phyloP scores from a whole-genome alignment of 2,113 vertebrate genomes.

The Dipodomys ordii region DNA sequence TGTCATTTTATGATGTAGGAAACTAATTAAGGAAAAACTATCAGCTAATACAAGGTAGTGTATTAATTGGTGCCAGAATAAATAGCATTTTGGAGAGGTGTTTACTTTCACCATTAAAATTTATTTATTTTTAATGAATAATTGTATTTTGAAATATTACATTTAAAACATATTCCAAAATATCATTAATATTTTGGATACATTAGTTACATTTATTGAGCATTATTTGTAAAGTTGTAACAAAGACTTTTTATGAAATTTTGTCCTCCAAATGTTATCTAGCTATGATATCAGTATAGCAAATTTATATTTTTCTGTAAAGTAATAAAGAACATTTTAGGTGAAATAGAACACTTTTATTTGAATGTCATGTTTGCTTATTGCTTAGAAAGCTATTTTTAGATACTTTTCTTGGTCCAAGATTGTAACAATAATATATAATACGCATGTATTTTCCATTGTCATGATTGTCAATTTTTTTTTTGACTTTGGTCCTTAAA shows the following conservation, averaged over 20 bases:
- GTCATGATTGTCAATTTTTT: background rate
- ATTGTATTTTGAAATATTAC: background rate
- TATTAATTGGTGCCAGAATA: background rate
- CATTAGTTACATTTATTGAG: constrained; percentile 59
- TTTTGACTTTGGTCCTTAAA: background rate
- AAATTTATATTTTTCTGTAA: constrained; percentile 70
- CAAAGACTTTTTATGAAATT: constrained; percentile 56
- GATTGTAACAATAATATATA: background rate
- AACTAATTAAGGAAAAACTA: background rate
- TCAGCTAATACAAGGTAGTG: background rate
- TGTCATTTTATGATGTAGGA: background rate
- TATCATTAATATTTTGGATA: constrained; percentile 18
- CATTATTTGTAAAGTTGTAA: constrained; percentile 63
- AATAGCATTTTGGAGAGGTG: background rate
- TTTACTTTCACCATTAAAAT: background rate
- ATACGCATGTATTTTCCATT: background rate
- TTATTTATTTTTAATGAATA: too few relatives aligned
- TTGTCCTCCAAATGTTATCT: constrained; percentile 71
- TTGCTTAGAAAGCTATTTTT: background rate
- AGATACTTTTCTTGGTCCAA: background rate
- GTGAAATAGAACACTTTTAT: constrained; percentile 55
- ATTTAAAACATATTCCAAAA: constrained; percentile 17
- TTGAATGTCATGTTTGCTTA: background rate
- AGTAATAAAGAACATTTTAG: constrained; percentile 77
- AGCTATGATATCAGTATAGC: constrained; percentile 63